phyloP scores from a whole-genome alignment of 2,797 vertebrate species.

The Spheniscus humboldti region DNA sequence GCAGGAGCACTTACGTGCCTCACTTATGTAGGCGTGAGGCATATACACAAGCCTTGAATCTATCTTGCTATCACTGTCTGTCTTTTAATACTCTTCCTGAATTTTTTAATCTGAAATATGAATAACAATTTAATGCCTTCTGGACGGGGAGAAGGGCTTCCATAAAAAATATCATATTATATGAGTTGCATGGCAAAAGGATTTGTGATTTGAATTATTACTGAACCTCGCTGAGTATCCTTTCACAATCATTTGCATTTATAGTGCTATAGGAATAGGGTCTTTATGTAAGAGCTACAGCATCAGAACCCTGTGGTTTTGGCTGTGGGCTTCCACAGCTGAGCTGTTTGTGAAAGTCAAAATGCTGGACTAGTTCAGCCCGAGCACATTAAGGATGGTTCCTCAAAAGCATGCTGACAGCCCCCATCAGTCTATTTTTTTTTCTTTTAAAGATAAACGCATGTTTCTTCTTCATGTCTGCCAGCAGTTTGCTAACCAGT shows the following conservation, averaged over 20 bases:
- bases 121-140: conserved; percentile 69
- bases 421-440: neutral
- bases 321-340: neutral
- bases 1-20: neutral
- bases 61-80: conserved; percentile 42
- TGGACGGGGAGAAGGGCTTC: conserved; percentile 31
- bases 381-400: neutral
- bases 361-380: neutral
- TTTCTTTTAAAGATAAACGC: neutral
- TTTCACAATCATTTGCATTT: conserved; percentile 62
- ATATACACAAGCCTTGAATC: conserved; percentile 6
- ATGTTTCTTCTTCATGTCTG: neutral
- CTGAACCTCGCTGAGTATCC: conserved; percentile 47
- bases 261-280: conserved; percentile 42
- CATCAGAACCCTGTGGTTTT: neutral
- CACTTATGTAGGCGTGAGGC: neutral
- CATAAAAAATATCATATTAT: conserved; percentile 47
- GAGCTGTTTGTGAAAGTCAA: neutral
- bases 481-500: neutral
- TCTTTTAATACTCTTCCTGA: conserved; percentile 55
- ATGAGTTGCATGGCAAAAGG: conserved; percentile 64
- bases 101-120: conserved; percentile 67
- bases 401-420: neutral
- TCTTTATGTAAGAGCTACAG: conserved; percentile 10
- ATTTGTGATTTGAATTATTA: conserved; percentile 72